Conservation (phyloP, 2,113 vertebrate species). For the Notothenia coriiceps region DNA sequence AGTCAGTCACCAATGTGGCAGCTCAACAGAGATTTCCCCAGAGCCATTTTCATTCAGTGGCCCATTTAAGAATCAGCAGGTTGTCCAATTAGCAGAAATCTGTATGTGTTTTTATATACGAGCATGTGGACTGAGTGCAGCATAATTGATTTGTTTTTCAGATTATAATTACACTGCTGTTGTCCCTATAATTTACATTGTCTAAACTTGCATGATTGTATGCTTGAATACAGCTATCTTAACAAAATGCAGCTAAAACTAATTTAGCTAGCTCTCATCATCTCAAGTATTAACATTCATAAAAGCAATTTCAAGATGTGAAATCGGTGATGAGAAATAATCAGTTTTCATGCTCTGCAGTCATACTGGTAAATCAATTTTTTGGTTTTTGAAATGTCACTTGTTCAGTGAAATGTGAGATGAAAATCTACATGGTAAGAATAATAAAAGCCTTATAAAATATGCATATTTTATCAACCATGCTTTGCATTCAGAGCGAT, state of each 20-base stretch:
- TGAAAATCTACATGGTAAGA: neutral
- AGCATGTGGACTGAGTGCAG: neutral
- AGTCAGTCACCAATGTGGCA: neutral
- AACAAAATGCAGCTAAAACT: neutral
- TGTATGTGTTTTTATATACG: neutral
- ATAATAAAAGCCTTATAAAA: conserved; percentile 10
- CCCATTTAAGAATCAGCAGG: conserved; percentile 27
- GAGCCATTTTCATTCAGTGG: conserved; percentile 2
- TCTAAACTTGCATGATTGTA: neutral
- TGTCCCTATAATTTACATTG: neutral
- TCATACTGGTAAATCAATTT: neutral
- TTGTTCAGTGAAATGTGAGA: neutral
- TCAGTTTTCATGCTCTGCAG: conserved; percentile 3
- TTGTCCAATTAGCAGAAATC: conserved; percentile 2
- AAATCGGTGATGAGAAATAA: conserved; percentile 6
- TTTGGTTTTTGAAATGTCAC: neutral
- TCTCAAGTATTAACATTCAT: neutral
- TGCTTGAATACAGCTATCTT: neutral
- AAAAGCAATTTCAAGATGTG: neutral
- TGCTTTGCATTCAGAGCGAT: conserved; percentile 21
- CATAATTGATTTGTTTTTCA: neutral
- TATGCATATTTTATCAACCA: neutral
- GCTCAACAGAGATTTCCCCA: neutral
- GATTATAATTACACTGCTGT: neutral
- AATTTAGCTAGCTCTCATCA: neutral